Evolutionary conservation across 2,113 vertebrate genomes (phyloP), one percentile per base, ranked within the genome.

Genomic region (Podarcis raffonei): DNA sequence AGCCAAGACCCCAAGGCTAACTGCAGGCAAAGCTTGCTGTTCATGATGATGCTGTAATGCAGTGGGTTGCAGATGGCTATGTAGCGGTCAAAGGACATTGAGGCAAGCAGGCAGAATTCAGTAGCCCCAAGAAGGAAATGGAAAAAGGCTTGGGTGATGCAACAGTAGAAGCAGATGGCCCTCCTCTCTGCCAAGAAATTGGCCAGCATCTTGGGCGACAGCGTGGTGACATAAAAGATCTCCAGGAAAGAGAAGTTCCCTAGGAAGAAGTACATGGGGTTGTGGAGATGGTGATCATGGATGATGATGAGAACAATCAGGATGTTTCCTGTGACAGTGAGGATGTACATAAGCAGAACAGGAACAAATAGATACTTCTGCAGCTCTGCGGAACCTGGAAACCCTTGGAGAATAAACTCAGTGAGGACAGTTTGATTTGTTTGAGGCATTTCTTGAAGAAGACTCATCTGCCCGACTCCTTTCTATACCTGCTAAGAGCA

Each of bases 211-310:
- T 87, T 81, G 13, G 86, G 86, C 5, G 77, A 80, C 22, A 87
- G 11, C 23, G 86, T 81, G 66, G 77, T 87, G 23, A 81, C n/a
- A 1, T 87, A 87, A 3, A 77, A 87, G 42, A 87, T 59, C 86
- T 86, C 75, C 37, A 86, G 42, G 75, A 48, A 79, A 8, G 85
- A 79, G 76, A 86, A 86, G 30, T 86, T 79, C 18, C 85, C 85
- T 75, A 79, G 39, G 39, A 86, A 79, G 62, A 86, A 86, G 62
- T 86, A 86, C 77, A 87, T 87, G 66, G 86, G 77, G 4, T 69
- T 81, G 27, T 87, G 86, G 15, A 87, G 66, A 30, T 18, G 77
- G 15, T 8, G 39, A 71, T 87, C 86, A 5, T 27, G 20, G 77
- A 57, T 16, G 68, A 87, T 37, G 16, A 81, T 81, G 42, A 80